These are phyloP conservation scores for Pteronotus mesoamericanus DNA, from an alignment of 2,797 vertebrate species.

Conservation along the genomic window DNA sequence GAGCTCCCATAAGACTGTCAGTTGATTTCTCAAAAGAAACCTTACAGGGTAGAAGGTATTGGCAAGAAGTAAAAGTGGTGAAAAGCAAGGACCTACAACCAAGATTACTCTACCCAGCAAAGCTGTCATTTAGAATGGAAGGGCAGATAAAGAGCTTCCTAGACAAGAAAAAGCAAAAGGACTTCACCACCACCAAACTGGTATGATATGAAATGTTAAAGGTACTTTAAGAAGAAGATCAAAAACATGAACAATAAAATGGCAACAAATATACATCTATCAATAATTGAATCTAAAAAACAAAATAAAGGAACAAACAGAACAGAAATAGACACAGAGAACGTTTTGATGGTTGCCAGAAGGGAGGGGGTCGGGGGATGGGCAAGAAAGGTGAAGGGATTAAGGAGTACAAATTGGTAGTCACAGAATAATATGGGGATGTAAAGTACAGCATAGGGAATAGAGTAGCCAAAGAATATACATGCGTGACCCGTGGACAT, in stretches of 20 bases:
- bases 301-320: neutral
- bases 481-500: too few species aligned
- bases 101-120: neutral
- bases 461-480: neutral
- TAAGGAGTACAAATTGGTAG: neutral
- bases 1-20: neutral
- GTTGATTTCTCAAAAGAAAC: neutral
- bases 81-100: neutral
- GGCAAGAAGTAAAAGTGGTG: neutral
- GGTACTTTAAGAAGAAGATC: neutral
- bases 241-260: neutral
- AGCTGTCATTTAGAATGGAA: neutral
- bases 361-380: neutral
- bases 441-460: neutral
- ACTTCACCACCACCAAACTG: neutral
- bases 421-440: neutral
- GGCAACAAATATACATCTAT: neutral
- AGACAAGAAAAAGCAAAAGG: neutral
- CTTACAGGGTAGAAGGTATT: neutral
- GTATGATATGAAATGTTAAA: neutral
- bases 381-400: neutral
- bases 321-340: neutral
- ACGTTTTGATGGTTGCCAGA: neutral
- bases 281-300: too few species aligned
- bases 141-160: neutral